Conservation (phyloP, 2,113 vertebrate species). For the Chaenocephalus aceratus region DNA sequence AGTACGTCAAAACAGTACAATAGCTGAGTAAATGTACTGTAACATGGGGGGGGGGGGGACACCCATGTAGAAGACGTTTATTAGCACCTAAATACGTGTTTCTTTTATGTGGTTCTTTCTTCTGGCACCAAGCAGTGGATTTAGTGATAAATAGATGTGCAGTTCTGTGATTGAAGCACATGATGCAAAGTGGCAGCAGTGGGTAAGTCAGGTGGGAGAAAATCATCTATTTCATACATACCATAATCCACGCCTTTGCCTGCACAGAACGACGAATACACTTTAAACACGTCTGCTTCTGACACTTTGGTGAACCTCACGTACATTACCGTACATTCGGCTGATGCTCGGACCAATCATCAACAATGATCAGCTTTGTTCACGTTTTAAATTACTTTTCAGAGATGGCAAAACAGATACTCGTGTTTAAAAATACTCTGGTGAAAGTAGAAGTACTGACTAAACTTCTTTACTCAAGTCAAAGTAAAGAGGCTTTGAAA, state of each 20-base stretch:
- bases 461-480: too few relatives aligned
- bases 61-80: too few relatives aligned
- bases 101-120: neutral
- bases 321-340: too few relatives aligned
- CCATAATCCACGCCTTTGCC: constrained; percentile 74
- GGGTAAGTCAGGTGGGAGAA: neutral
- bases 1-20: neutral
- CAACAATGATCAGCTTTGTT: neutral
- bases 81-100: neutral
- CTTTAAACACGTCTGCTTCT: neutral
- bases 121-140: neutral
- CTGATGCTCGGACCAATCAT: too few relatives aligned
- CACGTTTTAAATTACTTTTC: neutral
- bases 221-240: constrained; percentile 66
- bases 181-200: constrained; percentile 11
- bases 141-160: neutral
- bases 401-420: too few relatives aligned
- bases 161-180: constrained; percentile 26
- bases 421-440: too few relatives aligned
- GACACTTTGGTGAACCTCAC: neutral
- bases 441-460: too few relatives aligned
- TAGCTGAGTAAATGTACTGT: too few relatives aligned
- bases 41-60: fast-evolving
- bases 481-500: too few relatives aligned
- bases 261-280: constrained; percentile 53